Base-by-base conservation (phyloP, 2,113 vertebrate genomes). In the Hoplias malabaricus region DNA sequence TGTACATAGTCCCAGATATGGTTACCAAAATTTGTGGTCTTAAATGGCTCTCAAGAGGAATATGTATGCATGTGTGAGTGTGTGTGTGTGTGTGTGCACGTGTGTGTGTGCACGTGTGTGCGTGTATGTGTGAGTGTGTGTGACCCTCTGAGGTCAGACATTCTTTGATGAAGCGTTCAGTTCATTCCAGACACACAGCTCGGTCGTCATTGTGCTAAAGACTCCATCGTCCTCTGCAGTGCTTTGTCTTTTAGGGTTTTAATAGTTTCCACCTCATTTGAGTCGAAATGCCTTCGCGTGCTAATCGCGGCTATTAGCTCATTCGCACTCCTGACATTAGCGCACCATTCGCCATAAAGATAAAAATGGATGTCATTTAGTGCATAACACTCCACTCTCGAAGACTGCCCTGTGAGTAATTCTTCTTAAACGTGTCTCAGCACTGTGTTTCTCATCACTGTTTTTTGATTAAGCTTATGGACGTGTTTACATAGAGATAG, bases 251-350 rank as follows among this genome's bases (percentile, higher is more conserved):
- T 67, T 83, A 75, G 78, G 48, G 62, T 70, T 83, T 72, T 74
- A 81, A 87, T 70, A 83, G 80, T 86, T 90, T 86, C 87, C 82
- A 83, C 84, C 84, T 90, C 84, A 87, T 85, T 88, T 83, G 81
- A 85, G 85, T 69, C 86, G 84, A 87, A 87, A 88, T 84, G 56
- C 84, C 71, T 81, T 69, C 70, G 62, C 83, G 82, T 85, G 84
- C 86, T 90, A 90, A 90, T 90, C 84, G 86, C 82, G 86, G 85
- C 82, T 88, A 89, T 89, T 89, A 88, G 89, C 85, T 88, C 85
- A 83, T 82, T 87, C 82, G 73, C 81, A 78, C 74, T 87, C 70
- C 69, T 54, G 23, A 81, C 79, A 88, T 85, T 86, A 83, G 79
- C 27, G 81, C 13, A 78, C 83, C 84, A 87, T 82, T 84, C 81